A percentile compares a stretch with the other conserved stretches of the same genome.
These are phyloP conservation scores for Melieria omissa DNA, from an alignment of 2,888 invertebrate genomes.

Conservation along the genomic window DNA sequence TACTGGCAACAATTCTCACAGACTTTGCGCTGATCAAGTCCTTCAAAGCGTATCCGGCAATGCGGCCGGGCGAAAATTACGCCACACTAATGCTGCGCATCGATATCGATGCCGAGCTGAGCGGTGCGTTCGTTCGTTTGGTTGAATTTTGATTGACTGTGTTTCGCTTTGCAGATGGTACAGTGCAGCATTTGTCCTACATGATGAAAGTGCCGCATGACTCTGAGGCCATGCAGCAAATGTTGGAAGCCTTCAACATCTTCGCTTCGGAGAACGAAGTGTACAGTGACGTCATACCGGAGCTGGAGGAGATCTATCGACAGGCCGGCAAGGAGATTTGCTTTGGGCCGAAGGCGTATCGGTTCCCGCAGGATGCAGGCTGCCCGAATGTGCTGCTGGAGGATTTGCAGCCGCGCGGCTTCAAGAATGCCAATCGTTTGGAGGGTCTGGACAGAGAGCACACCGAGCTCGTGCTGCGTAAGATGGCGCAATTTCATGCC, in stretches of 20 bases:
- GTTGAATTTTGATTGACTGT: no score
- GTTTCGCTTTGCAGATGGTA: slow-evolving; percentile 33
- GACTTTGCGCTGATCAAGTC: slow-evolving; percentile 47
- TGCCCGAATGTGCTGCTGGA: slow-evolving; percentile 48
- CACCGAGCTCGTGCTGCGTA: slow-evolving; percentile 49
- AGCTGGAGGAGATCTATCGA: slow-evolving; percentile 46
- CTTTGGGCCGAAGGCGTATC: slow-evolving; percentile 39
- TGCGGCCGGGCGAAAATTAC: slow-evolving; percentile 57
- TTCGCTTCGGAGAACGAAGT: slow-evolving; percentile 39
- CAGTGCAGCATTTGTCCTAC: slow-evolving; percentile 43
- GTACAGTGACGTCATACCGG: slow-evolving; percentile 42
- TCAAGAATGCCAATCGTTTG: slow-evolving; percentile 51
- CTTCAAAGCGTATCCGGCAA: slow-evolving; percentile 48
- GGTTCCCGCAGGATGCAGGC: slow-evolving; percentile 23
- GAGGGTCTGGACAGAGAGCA: slow-evolving; percentile 53
- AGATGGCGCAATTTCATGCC: slow-evolving; percentile 58
- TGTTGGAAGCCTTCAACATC: slow-evolving; percentile 41
- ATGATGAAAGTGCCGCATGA: slow-evolving; percentile 56
- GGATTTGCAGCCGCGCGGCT: slow-evolving; percentile 49
- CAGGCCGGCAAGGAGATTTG: slow-evolving; percentile 34
- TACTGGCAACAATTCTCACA: slow-evolving; percentile 45
- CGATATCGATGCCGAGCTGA: slow-evolving; percentile 44
- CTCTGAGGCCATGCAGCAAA: slow-evolving; percentile 38
- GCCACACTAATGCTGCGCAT: slow-evolving; percentile 54
- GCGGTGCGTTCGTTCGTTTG: background rate